A percentile compares a stretch with the other conserved stretches of the same genome.
Evolutionary conservation across 2,113 vertebrate genomes (phyloP).

Genomic region (Catagonus wagneri): DNA sequence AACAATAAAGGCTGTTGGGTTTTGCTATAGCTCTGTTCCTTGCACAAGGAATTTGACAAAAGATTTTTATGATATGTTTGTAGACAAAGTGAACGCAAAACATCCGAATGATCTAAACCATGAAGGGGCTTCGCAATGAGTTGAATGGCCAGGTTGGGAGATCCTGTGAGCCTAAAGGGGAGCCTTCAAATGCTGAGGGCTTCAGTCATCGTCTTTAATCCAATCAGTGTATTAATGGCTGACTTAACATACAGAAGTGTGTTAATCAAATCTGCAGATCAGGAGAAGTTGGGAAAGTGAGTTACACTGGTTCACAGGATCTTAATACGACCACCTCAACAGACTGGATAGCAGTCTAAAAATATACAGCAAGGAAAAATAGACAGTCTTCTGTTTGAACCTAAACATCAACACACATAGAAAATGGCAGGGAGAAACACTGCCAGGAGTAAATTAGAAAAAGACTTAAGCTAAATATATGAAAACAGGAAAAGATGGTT

Average conservation of each 20-base stretch:
- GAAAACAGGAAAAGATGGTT: not conserved
- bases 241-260: not conserved
- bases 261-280: not conserved
- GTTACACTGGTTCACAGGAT: not conserved
- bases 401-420: not conserved
- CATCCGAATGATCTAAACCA: not conserved
- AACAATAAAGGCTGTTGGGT: not conserved
- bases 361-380: not conserved
- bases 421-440: not conserved
- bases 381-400: not conserved
- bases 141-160: not conserved
- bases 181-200: not conserved
- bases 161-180: not conserved
- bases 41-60: not conserved
- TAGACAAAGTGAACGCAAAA: not conserved
- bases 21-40: not conserved
- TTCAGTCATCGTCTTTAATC: not conserved
- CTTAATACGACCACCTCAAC: not conserved
- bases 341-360: not conserved
- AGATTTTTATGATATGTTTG: not conserved
- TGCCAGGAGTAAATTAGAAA: not conserved
- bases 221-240: not conserved
- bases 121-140: not conserved
- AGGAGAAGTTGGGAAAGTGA: not conserved
- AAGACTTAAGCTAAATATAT: not conserved